phyloP scores from a whole-genome alignment of 2,113 vertebrate species.

The Colossoma macropomum region DNA sequence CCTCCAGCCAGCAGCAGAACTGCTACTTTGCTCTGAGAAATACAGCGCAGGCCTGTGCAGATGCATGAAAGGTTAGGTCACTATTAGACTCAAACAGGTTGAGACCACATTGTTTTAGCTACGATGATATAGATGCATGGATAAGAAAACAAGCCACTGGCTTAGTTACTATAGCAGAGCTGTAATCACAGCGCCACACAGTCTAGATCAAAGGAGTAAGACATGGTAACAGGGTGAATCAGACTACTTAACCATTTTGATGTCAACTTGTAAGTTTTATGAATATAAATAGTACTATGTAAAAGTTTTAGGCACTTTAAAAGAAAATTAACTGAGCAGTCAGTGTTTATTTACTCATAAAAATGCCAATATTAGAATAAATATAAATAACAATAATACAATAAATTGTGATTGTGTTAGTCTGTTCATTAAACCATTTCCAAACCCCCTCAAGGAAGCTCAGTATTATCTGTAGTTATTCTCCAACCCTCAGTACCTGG shows the following conservation, averaged over 20 bases:
- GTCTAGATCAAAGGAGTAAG: background rate
- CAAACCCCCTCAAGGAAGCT: too few relatives aligned
- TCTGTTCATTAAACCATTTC: too few relatives aligned
- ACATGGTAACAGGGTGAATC: background rate
- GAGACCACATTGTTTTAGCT: background rate
- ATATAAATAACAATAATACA: too few relatives aligned
- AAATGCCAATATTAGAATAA: too few relatives aligned
- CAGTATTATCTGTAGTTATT: too few relatives aligned
- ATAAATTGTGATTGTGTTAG: too few relatives aligned
- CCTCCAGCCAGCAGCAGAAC: constrained; percentile 92
- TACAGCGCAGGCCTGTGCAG: constrained; percentile 81
- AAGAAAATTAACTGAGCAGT: too few relatives aligned
- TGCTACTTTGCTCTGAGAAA: constrained; percentile 88
- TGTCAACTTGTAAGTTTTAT: too few relatives aligned
- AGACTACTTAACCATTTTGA: background rate
- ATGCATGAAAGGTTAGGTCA: constrained; percentile 14
- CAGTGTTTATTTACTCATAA: too few relatives aligned
- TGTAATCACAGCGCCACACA: background rate
- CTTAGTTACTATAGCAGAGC: background rate
- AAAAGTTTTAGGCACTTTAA: too few relatives aligned
- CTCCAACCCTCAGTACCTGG: too few relatives aligned
- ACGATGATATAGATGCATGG: background rate
- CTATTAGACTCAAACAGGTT: background rate
- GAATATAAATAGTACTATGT: too few relatives aligned
- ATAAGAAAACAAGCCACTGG: background rate